phyloP scores from a whole-genome alignment of 2,797 vertebrate genomes.

The Acanthurus lineatus region DNA sequence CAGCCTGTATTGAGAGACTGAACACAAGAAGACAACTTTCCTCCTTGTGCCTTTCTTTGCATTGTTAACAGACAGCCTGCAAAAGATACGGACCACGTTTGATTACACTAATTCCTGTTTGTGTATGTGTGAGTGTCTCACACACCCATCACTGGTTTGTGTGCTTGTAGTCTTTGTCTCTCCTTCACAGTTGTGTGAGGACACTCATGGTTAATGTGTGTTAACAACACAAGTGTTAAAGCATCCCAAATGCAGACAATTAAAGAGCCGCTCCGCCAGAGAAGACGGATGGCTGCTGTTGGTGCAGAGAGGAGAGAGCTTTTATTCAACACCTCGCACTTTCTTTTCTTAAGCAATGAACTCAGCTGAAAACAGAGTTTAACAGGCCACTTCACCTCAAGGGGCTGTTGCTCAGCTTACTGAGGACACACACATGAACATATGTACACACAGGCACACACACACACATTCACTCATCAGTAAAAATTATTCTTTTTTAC shows the following conservation, averaged over 20 bases:
- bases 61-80: constrained; percentile 46
- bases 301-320: constrained; percentile 79
- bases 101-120: constrained; percentile 61
- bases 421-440: constrained; percentile 25
- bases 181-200: constrained; percentile 92
- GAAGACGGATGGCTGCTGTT: constrained; percentile 88
- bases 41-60: constrained; percentile 31
- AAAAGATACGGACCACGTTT: constrained; percentile 68
- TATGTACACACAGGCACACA: neutral
- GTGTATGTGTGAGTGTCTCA: constrained; percentile 53
- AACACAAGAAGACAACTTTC: neutral
- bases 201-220: constrained; percentile 93
- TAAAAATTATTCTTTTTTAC: neutral
- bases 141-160: constrained; percentile 49
- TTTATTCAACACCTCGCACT: constrained; percentile 67
- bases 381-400: constrained; percentile 78
- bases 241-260: constrained; percentile 93
- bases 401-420: constrained; percentile 49
- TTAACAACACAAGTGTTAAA: constrained; percentile 96
- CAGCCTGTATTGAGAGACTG: constrained; percentile 8
- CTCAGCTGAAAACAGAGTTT: constrained; percentile 55
- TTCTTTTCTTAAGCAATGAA: constrained; percentile 87
- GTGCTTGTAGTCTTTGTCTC: constrained; percentile 66
- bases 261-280: constrained; percentile 88
- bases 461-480: constrained; percentile 8